These are phyloP conservation scores for Busseola fusca DNA, from an alignment of 2,888 invertebrate species.

Conservation along the genomic window DNA sequence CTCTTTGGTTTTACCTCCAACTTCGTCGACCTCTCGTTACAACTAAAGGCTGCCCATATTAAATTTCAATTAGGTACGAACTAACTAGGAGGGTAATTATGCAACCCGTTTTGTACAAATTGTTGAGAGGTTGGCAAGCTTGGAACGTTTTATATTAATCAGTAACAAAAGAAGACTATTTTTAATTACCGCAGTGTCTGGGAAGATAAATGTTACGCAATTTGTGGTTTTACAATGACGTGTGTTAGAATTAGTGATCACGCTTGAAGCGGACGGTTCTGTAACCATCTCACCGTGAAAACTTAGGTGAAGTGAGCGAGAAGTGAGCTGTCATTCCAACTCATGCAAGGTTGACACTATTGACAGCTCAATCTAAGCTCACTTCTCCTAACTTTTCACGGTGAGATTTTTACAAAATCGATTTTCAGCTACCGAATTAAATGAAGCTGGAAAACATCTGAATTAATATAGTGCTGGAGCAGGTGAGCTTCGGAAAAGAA, in stretches of 20 bases:
- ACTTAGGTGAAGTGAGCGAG: too few species aligned
- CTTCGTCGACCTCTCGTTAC: constrained; percentile 42
- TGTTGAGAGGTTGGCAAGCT: constrained; percentile 28
- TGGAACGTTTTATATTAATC: constrained; percentile 46
- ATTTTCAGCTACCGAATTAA: constrained; percentile 19
- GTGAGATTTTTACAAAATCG: too few species aligned
- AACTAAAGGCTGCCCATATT: constrained; percentile 46
- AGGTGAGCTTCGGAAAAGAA: constrained; percentile 7
- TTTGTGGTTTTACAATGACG: constrained; percentile 47
- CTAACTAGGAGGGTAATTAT: constrained; percentile 48
- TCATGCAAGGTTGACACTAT: too few species aligned
- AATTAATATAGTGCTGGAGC: constrained; percentile 34
- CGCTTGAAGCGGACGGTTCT: constrained; percentile 30
- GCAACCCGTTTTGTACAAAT: constrained; percentile 40
- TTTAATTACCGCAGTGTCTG: constrained; percentile 43
- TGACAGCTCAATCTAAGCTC: too few species aligned
- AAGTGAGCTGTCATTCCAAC: too few species aligned
- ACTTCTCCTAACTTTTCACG: too few species aligned
- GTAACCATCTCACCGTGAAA: too few species aligned
- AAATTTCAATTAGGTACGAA: constrained; percentile 54
- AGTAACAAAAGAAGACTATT: constrained; percentile 48
- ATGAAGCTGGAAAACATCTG: constrained; percentile 34
- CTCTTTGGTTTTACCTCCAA: constrained; percentile 44
- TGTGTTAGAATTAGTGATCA: constrained; percentile 51
- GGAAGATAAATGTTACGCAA: constrained; percentile 34